Percentiles rank a stretch among this genome's conserved stretches.
Evolutionary conservation across 2,797 vertebrate species (phyloP).

Genomic region (Synanceia verrucosa): DNA sequence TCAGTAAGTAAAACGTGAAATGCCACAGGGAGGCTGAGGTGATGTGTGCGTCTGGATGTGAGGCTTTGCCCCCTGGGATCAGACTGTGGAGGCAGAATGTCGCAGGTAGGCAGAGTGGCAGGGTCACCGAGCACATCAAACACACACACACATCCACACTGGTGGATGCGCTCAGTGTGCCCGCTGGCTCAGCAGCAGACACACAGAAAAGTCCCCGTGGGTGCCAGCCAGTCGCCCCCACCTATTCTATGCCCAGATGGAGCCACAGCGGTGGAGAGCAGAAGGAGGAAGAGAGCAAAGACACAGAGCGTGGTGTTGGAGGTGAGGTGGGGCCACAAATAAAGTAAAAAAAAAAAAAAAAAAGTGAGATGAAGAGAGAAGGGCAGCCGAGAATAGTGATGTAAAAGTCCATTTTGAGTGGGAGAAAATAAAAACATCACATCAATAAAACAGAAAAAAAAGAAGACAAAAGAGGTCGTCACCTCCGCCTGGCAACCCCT

Average conservation of each 20-base stretch:
- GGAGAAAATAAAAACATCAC: neutral
- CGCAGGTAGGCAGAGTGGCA: slow-evolving; percentile 70
- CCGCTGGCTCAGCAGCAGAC: slow-evolving; percentile 32
- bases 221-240: slow-evolving; percentile 29
- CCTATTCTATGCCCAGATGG: slow-evolving; percentile 39
- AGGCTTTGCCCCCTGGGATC: slow-evolving; percentile 52
- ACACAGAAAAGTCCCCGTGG: slow-evolving; percentile 44
- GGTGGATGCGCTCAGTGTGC: slow-evolving; percentile 1
- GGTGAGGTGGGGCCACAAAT: slow-evolving; percentile 28
- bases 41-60: slow-evolving; percentile 45
- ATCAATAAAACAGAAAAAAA: neutral
- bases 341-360: neutral
- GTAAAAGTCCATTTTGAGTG: neutral
- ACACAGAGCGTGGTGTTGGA: slow-evolving; percentile 10
- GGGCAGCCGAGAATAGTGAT: neutral
- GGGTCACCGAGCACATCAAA: slow-evolving; percentile 76
- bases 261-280: slow-evolving; percentile 32
- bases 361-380: neutral
- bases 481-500: slow-evolving; percentile 92
- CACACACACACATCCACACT: neutral
- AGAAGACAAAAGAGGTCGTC: slow-evolving; percentile 39
- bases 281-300: slow-evolving; percentile 12
- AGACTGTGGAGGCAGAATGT: slow-evolving; percentile 67
- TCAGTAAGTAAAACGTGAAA: slow-evolving; percentile 54
- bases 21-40: slow-evolving; percentile 66